Base-by-base conservation (phyloP, 2,888 invertebrate genomes). In the Drosophila kuntzei region DNA sequence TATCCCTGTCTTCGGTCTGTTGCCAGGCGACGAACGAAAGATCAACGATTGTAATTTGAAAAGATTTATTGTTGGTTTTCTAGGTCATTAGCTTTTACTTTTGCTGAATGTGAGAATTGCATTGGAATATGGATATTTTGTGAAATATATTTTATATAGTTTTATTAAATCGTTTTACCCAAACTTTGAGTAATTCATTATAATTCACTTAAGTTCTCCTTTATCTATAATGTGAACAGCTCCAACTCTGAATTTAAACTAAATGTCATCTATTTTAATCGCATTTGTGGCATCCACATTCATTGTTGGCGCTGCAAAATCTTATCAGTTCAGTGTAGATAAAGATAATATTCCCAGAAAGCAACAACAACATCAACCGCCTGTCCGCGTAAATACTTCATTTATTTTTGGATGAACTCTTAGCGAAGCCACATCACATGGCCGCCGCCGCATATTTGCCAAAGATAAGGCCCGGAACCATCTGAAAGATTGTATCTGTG, bases 31-130 rank as follows among this genome's bases (percentile, higher is more conserved):
- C 9, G 18, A 25, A 9, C n/a, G 12, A 57, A n/a, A 6, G n/a
- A 16, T 14, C 12, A n/a, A 32, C 29, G 27, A 29, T 57, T 37
- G 84, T 80, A 89, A 89, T 80, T 80, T 61, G 44, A 84, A 64
- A 62, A 62, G 60, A 37, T 57, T 55, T 58, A 14, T 59, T 18
- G 54, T 27, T 57, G 25, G 3, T 34, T 53, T 58, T 82, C 63
- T 88, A 88, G 82, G 82, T 72, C 80, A 73, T 72, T 88, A 55
- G 46, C 88, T 71, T 82, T 82, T 85, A 75, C 88, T 87, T 79
- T 87, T 81, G 41, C 54, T 71, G 20, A 55, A 37, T 32, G 46
- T 14, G 9, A 22, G 8, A 14, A 37, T 2, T 8, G 14, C 36
- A 27, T 8, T 8, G 27, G 7, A 27, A 50, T 34, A 43, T 12